Conservation (phyloP, 2,797 vertebrate species). For the Lepus oiostolus region DNA sequence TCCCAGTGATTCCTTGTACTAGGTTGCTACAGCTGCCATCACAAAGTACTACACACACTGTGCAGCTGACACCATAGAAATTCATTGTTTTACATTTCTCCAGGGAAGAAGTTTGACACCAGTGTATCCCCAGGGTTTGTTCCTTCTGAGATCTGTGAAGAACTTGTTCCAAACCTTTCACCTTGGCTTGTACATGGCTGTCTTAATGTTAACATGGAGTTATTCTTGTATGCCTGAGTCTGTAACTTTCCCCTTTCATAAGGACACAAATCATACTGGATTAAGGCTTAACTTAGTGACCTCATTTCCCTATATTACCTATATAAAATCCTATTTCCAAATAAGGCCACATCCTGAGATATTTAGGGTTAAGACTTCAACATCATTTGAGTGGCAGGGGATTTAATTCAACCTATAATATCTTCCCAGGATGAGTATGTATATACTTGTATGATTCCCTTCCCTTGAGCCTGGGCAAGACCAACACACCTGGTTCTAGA, state of each 20-base stretch:
- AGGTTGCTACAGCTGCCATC: no score
- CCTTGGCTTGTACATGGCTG: neutral
- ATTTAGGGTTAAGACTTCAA: neutral
- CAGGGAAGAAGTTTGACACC: neutral
- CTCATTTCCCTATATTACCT: neutral
- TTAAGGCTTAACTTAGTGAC: neutral
- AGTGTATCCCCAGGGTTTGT: neutral
- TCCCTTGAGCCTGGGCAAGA: neutral
- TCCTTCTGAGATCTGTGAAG: neutral
- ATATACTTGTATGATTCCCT: neutral
- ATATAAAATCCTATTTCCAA: neutral
- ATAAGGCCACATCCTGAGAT: neutral
- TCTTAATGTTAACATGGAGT: neutral
- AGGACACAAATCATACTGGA: neutral
- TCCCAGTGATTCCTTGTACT: neutral
- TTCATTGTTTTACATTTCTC: neutral
- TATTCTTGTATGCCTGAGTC: neutral
- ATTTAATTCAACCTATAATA: neutral
- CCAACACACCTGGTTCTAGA: slow-evolving; percentile 1
- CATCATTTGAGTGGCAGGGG: neutral
- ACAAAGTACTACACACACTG: neutral
- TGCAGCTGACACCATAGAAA: neutral
- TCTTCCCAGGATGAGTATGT: neutral
- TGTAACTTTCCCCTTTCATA: neutral
- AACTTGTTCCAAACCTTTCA: neutral